Evolutionary conservation across 1,140 invertebrate genomes (phyloP).

Genomic region (Lethocerus indicus): DNA sequence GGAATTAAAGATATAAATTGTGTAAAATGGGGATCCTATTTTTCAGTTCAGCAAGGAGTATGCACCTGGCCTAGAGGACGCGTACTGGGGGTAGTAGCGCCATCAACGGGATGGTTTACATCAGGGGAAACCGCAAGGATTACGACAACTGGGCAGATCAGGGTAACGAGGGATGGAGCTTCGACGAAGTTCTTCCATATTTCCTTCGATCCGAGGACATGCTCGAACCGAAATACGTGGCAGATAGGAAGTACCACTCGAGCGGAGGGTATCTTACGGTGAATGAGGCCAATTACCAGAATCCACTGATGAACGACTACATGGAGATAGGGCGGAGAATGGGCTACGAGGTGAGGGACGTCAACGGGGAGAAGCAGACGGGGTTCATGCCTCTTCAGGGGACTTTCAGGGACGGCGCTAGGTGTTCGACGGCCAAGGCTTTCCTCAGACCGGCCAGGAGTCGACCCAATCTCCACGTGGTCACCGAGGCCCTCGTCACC

Average conservation of each 20-base stretch:
- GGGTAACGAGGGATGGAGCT: conserved; percentile 79
- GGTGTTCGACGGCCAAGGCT: conserved; percentile 76
- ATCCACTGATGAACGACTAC: conserved; percentile 29
- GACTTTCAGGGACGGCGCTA: conserved; percentile 63
- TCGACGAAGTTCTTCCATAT: conserved; percentile 61
- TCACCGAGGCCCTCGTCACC: conserved; percentile 54
- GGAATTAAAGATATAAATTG: too few species aligned
- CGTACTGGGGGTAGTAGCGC: conserved; percentile 55
- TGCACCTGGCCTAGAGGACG: conserved; percentile 32
- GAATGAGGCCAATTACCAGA: conserved; percentile 38
- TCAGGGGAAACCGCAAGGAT: conserved; percentile 46
- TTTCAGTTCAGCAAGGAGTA: conserved; percentile 29
- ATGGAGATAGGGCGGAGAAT: conserved; percentile 34
- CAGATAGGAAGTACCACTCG: conserved; percentile 41
- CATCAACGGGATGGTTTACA: conserved; percentile 67
- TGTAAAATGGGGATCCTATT: too few species aligned
- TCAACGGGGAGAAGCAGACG: conserved; percentile 52
- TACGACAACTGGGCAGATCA: conserved; percentile 49
- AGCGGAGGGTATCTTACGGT: conserved; percentile 47
- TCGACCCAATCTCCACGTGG: conserved; percentile 52
- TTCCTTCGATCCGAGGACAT: conserved; percentile 65
- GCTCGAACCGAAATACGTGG: conserved; percentile 26
- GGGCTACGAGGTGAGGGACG: conserved; percentile 36
- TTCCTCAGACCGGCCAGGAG: conserved; percentile 59
- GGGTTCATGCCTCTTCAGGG: conserved; percentile 34